Evolutionary conservation across 35 echinoderm and acorn worm genomes (phyloP), one percentile per base, ranked within the genome.

Genomic region (Heliocidaris tuberculata): DNA sequence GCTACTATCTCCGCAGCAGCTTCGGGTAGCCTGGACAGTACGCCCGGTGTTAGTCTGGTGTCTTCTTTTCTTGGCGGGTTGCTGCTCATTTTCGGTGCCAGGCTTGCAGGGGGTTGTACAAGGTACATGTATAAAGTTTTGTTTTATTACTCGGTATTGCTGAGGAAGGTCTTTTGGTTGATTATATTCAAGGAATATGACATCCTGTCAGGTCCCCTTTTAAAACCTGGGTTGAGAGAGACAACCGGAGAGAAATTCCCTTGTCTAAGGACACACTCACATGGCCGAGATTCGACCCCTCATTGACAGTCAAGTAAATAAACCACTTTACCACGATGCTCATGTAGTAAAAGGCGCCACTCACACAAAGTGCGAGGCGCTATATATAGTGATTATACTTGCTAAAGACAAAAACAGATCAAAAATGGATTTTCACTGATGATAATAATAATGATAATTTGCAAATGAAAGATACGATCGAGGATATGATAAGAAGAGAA

Each of bases 71-170:
- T 97, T 1, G 98, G 98, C 13, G 98, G 98, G 48, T 31, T 96
- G 7, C 85, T 99, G 15, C 96, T 99, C 94, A 48, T 99, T 5
- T 99, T 96, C 71, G 98, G 98, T 30, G 93, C 98, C 32, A 88
- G 98, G 60, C 59, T 99, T 60, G 98, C 98, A 31, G 96, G 96
- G 2, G 98, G 98, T 2, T 99, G 98, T 70, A 99, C 98, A 3
- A 97, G 98, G 98, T 99, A 96, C 94, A 93, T 94, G 19, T 65
- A 86, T 3, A 49, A 27, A 17, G 6, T 47, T 13, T 31, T 50
- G 7, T 78, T 94, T 32, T 65, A 52, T 4, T 47, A 35, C 15
- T 94, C 48, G 9, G 32, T 71, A 42, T 42, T 42, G 3, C 35
- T 42, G 35, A 42, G 35, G 35, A 42, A 21, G 11, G 11, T 35